phyloP scores from a whole-genome alignment of 1,140 invertebrate genomes.

The Teleopsis dalmanni region DNA sequence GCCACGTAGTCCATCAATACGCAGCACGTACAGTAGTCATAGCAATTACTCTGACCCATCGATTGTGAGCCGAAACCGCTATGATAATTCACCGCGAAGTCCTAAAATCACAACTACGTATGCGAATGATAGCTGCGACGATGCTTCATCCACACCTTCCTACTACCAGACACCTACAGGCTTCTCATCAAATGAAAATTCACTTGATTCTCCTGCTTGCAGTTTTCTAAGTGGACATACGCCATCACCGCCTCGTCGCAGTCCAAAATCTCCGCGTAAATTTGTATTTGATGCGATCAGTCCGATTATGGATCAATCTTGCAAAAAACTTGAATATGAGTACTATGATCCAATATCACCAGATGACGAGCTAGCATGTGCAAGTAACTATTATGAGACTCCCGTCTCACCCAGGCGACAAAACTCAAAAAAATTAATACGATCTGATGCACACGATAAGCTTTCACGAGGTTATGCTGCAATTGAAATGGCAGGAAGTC shows the following conservation, averaged over 20 bases:
- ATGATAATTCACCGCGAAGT: constrained; percentile 27
- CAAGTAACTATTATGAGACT: background rate
- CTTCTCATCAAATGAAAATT: constrained; percentile 11
- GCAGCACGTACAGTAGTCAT: constrained; percentile 10
- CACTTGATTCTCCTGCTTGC: constrained; percentile 25
- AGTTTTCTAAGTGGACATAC: constrained; percentile 19
- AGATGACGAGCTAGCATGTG: constrained; percentile 21
- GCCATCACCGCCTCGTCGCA: constrained; percentile 16
- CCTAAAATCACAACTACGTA: constrained; percentile 39
- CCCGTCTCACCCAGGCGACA: constrained; percentile 26
- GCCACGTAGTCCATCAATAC: constrained; percentile 6
- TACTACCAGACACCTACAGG: constrained; percentile 35
- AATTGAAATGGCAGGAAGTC: background rate
- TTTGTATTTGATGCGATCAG: constrained; percentile 43
- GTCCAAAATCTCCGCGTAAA: constrained; percentile 35
- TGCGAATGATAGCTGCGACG: constrained; percentile 38
- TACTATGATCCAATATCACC: constrained; percentile 42
- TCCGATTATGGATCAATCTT: constrained; percentile 16
- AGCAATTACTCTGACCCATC: constrained; percentile 7
- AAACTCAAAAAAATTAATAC: constrained; percentile 28
- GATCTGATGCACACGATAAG: constrained; percentile 8
- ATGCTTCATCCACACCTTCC: constrained; percentile 31
- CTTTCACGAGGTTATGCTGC: background rate
- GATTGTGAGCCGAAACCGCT: constrained; percentile 6
- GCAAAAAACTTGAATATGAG: constrained; percentile 37